Evolutionary conservation across 2,888 invertebrate species (phyloP), one percentile per base, ranked within the genome.

Genomic region (Scotopteryx bipunctaria): DNA sequence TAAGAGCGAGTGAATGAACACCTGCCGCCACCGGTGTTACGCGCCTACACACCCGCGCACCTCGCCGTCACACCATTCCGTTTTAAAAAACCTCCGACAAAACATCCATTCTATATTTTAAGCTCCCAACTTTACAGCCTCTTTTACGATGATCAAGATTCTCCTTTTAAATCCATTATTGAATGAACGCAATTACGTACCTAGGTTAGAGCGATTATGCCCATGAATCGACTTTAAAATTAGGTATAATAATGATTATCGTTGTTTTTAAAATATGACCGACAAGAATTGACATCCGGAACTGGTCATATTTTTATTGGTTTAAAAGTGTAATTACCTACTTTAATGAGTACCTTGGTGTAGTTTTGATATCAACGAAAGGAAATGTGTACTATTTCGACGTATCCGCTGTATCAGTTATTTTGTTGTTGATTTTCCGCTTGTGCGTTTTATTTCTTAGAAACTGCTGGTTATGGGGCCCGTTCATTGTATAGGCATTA

Each of bases 1-100:
- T 89, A 88, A 89, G 86, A 88, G 85, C 85, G 86, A 87, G 73
- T 83, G 86, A 88, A 86, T 83, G 87, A 83, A 83, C 88, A 88
- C 87, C 87, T 88, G 88, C 86, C 76, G 83, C 89, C 78, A 86
- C 89, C 77, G 82, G 87, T 82, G 81, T 88, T 90, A 90, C 89
- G 86, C 84, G 78, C 85, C 84, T 76, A 83, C 86, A 78, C 86
- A 74, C 73, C 74, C 77, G 70, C 67, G 67, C 67, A 69, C 61
- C 62, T 57, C 67, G 64, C 61, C 54, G 65, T 65, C 67, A 71
- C 71, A 67, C 67, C 74, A 80, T 71, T 70, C 70, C 66, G 74
- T 71, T 71, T 76, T 73, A 70, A 71, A 73, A 74, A 68, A 67
- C 55, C 54, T 57, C 46, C 48, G 48, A 48, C 43, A 21, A 38